A percentile compares a stretch with the other conserved stretches of the same genome.
phyloP scores from a whole-genome alignment of 2,113 vertebrate genomes.

The Odontophorus gujanensis region DNA sequence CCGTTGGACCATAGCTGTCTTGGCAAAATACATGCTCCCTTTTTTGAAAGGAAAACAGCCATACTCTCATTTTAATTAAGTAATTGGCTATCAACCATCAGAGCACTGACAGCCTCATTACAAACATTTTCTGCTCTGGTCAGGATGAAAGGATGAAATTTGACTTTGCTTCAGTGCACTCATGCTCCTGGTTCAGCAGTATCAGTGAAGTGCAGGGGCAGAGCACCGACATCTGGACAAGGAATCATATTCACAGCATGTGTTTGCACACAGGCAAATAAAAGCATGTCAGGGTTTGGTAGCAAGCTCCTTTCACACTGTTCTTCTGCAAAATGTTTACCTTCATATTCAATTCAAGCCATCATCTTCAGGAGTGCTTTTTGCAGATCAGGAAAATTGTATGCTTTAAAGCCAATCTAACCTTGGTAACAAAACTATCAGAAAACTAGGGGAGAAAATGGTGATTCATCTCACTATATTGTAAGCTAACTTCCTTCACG shows the following conservation, averaged over 20 bases:
- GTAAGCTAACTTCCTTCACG: neutral
- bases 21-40: neutral
- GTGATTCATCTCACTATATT: neutral
- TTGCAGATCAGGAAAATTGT: neutral
- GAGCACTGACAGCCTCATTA: neutral
- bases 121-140: neutral
- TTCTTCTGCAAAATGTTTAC: neutral
- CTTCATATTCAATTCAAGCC: neutral
- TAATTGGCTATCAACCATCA: neutral
- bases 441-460: neutral
- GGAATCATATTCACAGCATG: rapidly evolving
- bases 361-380: neutral
- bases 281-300: neutral
- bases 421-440: neutral
- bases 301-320: neutral
- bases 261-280: neutral
- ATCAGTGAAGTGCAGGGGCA: neutral
- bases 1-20: neutral
- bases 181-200: neutral
- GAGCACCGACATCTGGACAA: neutral
- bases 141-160: neutral
- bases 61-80: neutral
- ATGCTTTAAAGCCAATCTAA: neutral
- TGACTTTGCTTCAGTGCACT: neutral
- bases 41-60: neutral